Base-by-base conservation (phyloP, 2,113 vertebrate species). In the Embiotoca jacksoni region DNA sequence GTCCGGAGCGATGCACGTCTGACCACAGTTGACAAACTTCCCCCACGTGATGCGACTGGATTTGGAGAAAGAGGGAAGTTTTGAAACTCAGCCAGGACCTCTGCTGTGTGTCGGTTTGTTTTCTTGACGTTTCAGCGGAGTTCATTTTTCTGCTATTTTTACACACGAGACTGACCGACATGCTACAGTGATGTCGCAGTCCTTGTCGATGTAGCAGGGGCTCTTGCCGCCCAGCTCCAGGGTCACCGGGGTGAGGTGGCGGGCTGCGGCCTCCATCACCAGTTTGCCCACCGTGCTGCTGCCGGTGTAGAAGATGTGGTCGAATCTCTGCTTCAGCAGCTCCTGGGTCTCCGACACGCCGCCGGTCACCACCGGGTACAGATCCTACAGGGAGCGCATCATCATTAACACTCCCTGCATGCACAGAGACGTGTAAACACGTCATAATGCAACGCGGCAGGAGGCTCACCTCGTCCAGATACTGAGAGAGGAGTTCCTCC, bases 221-320 rank as follows among this genome's bases (percentile, higher is more conserved):
- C 94, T 98, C 89, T 99, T 99, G 37, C 98, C 97, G 0, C 97
- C 98, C 76, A 99, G 93, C 90, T 98, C 98, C 91, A 99, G 95
- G 0, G 96, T 98, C 53, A 99, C 95, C 0, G 98, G 98, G 0
- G 97, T 99, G 83, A 99, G 95, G 90, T 97, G 92, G 59, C 91
- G 95, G 65, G 97, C 92, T 0, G 98, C 98, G 0, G 96, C 96
- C 13, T 92, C 93, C 97, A 99, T 97, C 46, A 99, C 92, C 0
- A 96, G 85, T 80, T 91, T 96, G 3, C 97, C 98, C 13, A 98
- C 96, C 0, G 57, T 0, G 0, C 94, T n/a, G 90, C 41, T 95
- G 10, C 97, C 97, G 0, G 96, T 99, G 86, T 96, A 99, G 64
- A 99, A 92, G 84, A 99, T 93, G 91, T 99, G 95, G 73, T 99